A percentile compares a stretch with the other conserved stretches of the same genome.
Conservation (phyloP, 2,113 vertebrate species). For the Paracyprichromis sp. region DNA sequence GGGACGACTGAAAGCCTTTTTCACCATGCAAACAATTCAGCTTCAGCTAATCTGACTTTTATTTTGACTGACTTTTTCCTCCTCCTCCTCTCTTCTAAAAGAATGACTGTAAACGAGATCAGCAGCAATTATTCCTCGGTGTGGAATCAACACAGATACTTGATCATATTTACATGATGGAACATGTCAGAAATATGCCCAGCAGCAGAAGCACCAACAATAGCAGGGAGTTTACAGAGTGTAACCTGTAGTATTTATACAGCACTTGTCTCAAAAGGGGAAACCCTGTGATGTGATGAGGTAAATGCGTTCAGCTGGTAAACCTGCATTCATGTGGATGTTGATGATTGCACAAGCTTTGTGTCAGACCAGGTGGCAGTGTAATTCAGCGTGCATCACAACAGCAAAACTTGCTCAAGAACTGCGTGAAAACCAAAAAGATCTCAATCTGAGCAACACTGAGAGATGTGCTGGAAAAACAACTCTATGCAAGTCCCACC, state of each 20-base stretch:
- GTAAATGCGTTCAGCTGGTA: not conserved
- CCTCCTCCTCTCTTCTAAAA: not conserved
- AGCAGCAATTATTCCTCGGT: not conserved
- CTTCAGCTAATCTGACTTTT: not conserved
- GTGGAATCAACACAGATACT: not conserved
- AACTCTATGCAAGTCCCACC: not conserved
- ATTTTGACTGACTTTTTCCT: fast-evolving
- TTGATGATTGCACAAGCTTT: not conserved
- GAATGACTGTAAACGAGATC: not conserved
- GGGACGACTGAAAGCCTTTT: not conserved
- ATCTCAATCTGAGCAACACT: not conserved
- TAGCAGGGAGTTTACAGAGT: fast-evolving
- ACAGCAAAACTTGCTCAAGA: not conserved
- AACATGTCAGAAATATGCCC: not conserved
- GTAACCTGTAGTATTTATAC: not conserved
- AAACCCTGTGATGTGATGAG: not conserved
- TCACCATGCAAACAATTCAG: not conserved
- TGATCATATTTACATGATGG: not conserved
- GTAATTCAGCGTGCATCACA: not conserved
- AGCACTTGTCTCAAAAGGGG: not conserved
- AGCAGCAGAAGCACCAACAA: not conserved
- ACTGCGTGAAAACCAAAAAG: not conserved
- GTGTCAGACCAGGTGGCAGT: not conserved
- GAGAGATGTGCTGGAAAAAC: not conserved
- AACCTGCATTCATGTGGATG: not conserved